Conservation (phyloP, 2,113 vertebrate genomes). For the Lynx canadensis region DNA sequence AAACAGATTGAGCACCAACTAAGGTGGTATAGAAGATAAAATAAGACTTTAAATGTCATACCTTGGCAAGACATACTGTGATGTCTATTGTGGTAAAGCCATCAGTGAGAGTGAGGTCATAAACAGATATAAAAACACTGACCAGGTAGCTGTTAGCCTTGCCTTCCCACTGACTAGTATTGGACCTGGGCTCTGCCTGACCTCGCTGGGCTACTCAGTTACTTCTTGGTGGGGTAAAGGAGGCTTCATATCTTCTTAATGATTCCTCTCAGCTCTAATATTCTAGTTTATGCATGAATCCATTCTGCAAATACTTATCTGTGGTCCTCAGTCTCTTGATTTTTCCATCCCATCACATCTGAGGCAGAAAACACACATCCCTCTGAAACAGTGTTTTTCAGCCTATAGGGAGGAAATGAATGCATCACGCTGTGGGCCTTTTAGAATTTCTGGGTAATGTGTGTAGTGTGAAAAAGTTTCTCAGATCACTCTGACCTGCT, state of each 20-base stretch:
- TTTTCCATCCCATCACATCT: not conserved
- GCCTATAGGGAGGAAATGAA: not conserved
- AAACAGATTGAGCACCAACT: not conserved
- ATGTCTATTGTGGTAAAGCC: not conserved
- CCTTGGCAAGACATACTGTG: not conserved
- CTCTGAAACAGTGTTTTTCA: not conserved
- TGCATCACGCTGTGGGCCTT: rapidly evolving
- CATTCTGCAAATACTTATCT: not conserved
- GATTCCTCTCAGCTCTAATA: not conserved
- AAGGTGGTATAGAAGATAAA: not conserved
- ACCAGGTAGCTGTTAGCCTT: not conserved
- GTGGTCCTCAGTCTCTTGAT: not conserved
- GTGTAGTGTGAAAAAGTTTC: not conserved
- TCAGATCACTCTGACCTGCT: not conserved
- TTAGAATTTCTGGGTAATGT: not conserved
- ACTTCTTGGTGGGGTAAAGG: not conserved
- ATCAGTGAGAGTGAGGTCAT: not conserved
- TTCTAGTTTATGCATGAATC: not conserved
- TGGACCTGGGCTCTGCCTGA: not conserved
- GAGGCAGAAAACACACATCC: not conserved
- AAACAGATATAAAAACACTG: not conserved
- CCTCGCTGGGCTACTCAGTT: not conserved
- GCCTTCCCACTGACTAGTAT: not conserved
- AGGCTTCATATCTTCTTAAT: not conserved
- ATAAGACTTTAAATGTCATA: not conserved